These are phyloP conservation scores for Neosilurus mollespiculum DNA, from an alignment of 2,797 vertebrate genomes.

Conservation along the genomic window DNA sequence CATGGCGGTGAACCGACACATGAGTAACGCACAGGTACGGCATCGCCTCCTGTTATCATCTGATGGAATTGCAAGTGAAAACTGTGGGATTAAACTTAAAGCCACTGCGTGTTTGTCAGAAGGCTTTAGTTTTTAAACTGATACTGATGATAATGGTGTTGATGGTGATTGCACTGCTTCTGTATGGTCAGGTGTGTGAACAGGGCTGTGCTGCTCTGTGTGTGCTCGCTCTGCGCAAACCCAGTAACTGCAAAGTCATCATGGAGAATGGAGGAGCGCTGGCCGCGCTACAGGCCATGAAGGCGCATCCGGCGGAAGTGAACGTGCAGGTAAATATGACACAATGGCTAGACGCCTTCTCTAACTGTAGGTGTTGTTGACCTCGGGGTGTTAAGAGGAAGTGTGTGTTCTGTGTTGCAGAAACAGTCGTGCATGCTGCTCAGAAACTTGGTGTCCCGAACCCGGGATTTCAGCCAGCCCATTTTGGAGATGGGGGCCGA, in stretches of 20 bases:
- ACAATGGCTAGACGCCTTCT: no score
- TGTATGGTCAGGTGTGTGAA: constrained; percentile 83
- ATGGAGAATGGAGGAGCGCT: constrained; percentile 86
- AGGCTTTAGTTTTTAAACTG: not conserved
- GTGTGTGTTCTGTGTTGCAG: constrained; percentile 64
- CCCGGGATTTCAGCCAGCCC: constrained; percentile 72
- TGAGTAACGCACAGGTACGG: constrained; percentile 79
- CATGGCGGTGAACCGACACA: constrained; percentile 84
- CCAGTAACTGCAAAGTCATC: constrained; percentile 86
- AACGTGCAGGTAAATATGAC: constrained; percentile 83
- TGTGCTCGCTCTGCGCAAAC: constrained; percentile 88
- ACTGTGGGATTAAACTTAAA: not conserved
- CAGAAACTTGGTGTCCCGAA: constrained; percentile 87
- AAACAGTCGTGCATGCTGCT: constrained; percentile 93
- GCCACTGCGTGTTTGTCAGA: not conserved
- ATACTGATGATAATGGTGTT: no score
- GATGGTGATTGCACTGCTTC: not conserved
- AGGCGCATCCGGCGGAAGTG: constrained; percentile 71
- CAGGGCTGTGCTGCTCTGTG: constrained; percentile 88
- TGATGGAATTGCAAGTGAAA: not conserved
- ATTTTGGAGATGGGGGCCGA: constrained; percentile 94
- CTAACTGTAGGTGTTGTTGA: no score
- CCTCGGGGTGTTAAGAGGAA: not conserved
- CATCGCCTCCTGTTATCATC: constrained; percentile 21
- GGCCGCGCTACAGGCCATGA: constrained; percentile 90